Base-by-base conservation (phyloP, 2,113 vertebrate species). In the Salvator merianae region DNA sequence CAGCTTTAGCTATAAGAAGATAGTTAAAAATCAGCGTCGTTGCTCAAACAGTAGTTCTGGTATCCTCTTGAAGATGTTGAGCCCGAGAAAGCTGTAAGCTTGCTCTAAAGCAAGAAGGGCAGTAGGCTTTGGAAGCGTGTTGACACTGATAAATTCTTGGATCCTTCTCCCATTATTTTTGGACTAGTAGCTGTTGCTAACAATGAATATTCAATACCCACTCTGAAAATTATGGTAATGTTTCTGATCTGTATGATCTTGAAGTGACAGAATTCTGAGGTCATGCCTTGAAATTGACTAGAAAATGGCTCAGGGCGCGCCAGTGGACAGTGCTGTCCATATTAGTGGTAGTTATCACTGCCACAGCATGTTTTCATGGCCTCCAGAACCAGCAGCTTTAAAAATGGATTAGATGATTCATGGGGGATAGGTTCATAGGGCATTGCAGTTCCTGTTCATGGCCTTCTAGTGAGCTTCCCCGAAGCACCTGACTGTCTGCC, bases 31-130 rank as follows among this genome's bases (percentile, higher is more conserved):
- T 85, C 80, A 80, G 13, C 30, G 5, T 86, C 12, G 5, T 40
- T 14, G 50, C 40, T 86, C 7, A 82, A 13, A 66, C 80, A 81
- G 38, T 30, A 84, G 38, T 34, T 84, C 30, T 50, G 84, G 6
- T 43, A 79, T 79, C 89, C 16, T 0, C 69, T 80, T 72, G 22
- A 8, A 74, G 69, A 47, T 10, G 10, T 12, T 40, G 81, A 62
- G 4, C 30, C 34, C 20, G 55, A 87, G 82, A 55, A 77, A 68
- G 53, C 14, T 20, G 3, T 20, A 14, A 36, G 55, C 30, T 3
- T 55, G 76, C n/a, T 63, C 78, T 55, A 32, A 74, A 20, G n/a
- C 65, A 62, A 22, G 3, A 62, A 14, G 72, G 81, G 24, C 13
- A 20, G 28, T 72, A 3, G 77, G 18, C n/a, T 36, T 40, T 59